Conservation (phyloP, 2,113 vertebrate genomes). For the Sitta europaea region DNA sequence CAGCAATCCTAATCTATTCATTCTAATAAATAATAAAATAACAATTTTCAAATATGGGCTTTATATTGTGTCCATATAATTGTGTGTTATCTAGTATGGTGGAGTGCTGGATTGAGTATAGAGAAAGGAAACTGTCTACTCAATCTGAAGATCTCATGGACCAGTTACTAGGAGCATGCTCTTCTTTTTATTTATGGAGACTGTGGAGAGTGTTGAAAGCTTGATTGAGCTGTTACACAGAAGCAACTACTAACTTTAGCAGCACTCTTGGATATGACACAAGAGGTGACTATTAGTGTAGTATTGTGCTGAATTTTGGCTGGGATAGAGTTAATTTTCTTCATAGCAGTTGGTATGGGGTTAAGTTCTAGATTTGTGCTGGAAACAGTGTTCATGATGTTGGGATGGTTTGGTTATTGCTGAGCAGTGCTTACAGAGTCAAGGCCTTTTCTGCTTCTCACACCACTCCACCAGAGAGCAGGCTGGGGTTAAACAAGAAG, state of each 20-base stretch:
- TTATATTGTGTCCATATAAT: background rate
- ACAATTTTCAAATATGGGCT: background rate
- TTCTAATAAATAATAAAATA: background rate
- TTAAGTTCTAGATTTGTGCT: background rate
- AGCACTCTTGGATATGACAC: background rate
- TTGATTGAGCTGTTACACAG: background rate
- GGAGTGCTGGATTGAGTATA: background rate
- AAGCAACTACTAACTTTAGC: background rate
- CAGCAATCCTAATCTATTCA: background rate
- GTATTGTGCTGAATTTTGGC: background rate
- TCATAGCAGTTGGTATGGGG: background rate
- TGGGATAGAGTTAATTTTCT: background rate
- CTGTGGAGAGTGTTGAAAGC: background rate
- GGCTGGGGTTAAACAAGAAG: background rate
- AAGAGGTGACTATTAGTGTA: background rate
- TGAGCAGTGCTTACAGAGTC: background rate
- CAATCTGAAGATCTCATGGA: background rate
- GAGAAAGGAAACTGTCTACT: background rate
- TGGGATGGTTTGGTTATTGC: background rate
- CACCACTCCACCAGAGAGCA: background rate
- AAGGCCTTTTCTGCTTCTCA: background rate
- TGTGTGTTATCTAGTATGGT: background rate
- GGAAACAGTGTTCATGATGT: background rate
- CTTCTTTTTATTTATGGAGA: background rate
- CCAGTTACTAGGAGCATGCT: fast-evolving